Evolutionary conservation across 2,113 vertebrate genomes (phyloP), one percentile per base, ranked within the genome.

Genomic region (Apteryx mantelli): DNA sequence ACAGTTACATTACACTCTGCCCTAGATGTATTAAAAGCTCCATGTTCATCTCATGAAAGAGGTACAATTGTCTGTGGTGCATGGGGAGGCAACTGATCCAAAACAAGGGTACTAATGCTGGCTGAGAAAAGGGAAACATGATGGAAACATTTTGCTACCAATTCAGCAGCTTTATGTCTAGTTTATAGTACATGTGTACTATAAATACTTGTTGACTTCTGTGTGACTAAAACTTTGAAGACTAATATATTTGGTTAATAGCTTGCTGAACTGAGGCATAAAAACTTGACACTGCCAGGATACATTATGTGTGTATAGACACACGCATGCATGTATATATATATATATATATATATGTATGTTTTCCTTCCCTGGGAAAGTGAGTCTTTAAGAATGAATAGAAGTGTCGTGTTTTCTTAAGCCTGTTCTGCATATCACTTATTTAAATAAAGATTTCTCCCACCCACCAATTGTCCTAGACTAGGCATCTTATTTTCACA

Each of bases 41-140:
- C 19, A 68, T 0, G 0, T 4, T 71, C 77, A 10, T 0, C 6
- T 70, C 1, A 0, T 55, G 34, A 65, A 71, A 61, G 12, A 34
- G 5, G 5, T 40, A 58, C 11, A 48, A 83, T 50, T 3, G 34
- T 3, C 42, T 76, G 38, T 5, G 9, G 53, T 48, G 14, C 5
- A 5, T 66, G 40, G 17, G 28, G 13, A 93, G 7, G 6, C 3
- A 32, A 44, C 4, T 38, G 56, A 82, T 40, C 13, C 7, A 60
- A 90, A 90, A 61, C 6, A 64, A 11, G 3, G 10, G 3, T 84
- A 28, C 32, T 60, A 64, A 68, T 6, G 6, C 21, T 34, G 74
- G 17, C 13, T 68, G 18, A 68, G 42, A 50, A 91, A 80, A 76
- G 56, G n/a, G 20, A 78, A 85, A 71, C 0, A 21, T 26, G 75